These are phyloP conservation scores for Pollenia griseotomentosa DNA, from an alignment of 2,888 invertebrate species.

Conservation along the genomic window DNA sequence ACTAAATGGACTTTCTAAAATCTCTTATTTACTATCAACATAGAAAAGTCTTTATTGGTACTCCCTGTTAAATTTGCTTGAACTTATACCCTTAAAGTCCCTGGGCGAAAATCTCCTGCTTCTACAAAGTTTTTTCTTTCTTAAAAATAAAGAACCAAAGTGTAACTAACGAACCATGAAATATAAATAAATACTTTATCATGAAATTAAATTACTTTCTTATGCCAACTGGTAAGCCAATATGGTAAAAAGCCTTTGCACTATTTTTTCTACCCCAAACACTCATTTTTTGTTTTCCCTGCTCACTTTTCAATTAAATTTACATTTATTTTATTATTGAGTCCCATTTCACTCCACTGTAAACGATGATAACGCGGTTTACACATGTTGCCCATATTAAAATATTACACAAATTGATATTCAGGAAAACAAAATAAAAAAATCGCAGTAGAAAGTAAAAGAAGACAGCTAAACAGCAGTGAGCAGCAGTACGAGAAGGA, in stretches of 20 bases:
- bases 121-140: background rate
- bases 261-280: background rate
- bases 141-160: constrained; percentile 9
- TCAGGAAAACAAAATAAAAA: constrained; percentile 73
- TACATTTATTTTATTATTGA: constrained; percentile 44
- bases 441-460: constrained; percentile 2
- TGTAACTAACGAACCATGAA: constrained; percentile 23
- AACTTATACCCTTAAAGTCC: background rate
- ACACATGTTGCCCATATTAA: constrained; percentile 75
- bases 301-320: constrained; percentile 59
- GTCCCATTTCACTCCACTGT: constrained; percentile 61
- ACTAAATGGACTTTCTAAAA: too few species aligned
- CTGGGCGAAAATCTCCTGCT: constrained; percentile 9
- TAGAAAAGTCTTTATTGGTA: background rate
- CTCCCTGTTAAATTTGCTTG: background rate
- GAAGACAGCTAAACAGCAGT: constrained; percentile 13
- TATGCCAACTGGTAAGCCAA: background rate
- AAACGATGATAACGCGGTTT: constrained; percentile 67
- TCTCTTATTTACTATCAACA: too few species aligned
- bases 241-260: background rate
- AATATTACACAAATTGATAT: constrained; percentile 80
- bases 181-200: constrained; percentile 46
- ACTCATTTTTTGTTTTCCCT: background rate
- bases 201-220: constrained; percentile 23
- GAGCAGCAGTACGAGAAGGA: constrained; percentile 4